Base-by-base conservation (phyloP, 1,140 invertebrate species). In the Bombus confusus region DNA sequence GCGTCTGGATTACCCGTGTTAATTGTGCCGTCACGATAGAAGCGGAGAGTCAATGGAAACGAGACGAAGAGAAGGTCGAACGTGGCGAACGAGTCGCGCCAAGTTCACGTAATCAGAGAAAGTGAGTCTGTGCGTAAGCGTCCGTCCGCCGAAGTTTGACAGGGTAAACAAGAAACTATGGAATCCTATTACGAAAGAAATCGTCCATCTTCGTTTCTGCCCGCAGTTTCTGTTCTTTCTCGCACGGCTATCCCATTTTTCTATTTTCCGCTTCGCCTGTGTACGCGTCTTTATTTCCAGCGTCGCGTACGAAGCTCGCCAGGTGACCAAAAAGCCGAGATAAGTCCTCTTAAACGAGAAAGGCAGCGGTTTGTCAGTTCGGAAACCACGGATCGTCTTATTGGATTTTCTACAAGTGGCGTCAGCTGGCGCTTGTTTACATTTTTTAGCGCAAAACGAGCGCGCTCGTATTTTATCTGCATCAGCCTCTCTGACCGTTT, bases 1-100 rank as follows among this genome's bases (percentile, higher is more conserved):
- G 78, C 79, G 66, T 77, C 62, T 43, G 71, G 83, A 88, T 88
- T 83, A 89, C 83, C 79, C 78, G 87, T n/a, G 71, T 66, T 74
- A 59, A 81, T 72, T 77, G 88, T 79, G 64, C 75, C 80, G 73
- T 88, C 86, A 43, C 52, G 88, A 73, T 57, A 37, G 31, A 37
- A 86, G 82, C 68, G 74, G 64, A 37, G 71, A 41, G 39, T n/a
- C 64, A 74, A 74, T 57, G 64, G 75, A 81, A 72, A 57, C 52
- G 31, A 68, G 81, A 52, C 47, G 47, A 80, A 41, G 47, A 47
- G 82, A 64, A 77, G 64, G 31, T 82, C 39, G 76, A 66, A 52
- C 73, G 86, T 47, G 43, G 47, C 76, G 72, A 52, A 86, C 74
- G 64, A 81, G 77, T 78, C 22, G 74, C 78, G 57, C 2, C 5